Base-by-base conservation (phyloP, 2,113 vertebrate genomes). In the Boulengeromyrus knoepffleri region DNA sequence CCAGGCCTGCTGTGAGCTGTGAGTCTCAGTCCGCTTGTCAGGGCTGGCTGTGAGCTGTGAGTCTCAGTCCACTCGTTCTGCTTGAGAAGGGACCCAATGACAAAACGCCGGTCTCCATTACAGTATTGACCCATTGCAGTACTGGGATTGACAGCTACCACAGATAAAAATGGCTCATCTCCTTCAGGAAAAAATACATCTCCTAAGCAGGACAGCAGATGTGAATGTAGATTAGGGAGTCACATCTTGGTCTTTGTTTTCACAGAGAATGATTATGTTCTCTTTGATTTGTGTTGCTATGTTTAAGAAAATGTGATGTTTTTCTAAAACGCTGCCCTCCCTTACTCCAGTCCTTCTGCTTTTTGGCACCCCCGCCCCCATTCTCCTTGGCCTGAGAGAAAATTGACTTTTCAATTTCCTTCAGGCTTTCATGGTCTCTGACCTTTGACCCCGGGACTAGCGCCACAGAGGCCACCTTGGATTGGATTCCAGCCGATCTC, bases 41-140 rank as follows among this genome's bases (percentile, higher is more conserved):
- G 1, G 46, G 46, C 46, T 5, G 12, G 47, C 47, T 49, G 47
- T 49, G 47, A 49, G 47, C 13, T 52, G 50, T 52, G 50, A 17
- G 50, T 17, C 52, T 21, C 53, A 62, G 56, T n/a, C 24, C 8
- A 62, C 56, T 62, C 77, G 2, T 45, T 45, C 19, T 80, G 74
- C 74, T 80, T 19, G 74, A 42, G n/a, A 39, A 80, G 70, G 8
- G 1, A 17, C 70, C 31, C 31, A 6, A 17, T 77, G 0, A 19
- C 36, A 19, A 39, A 17, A 77, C 15, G 31, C 36, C 31, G 5
- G 31, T 39, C 12, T 94, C 92, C 49, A 90, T 93, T 94, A 94
- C 92, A 93, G 92, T 95, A 94, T 93, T 95, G 94, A 96, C 92
- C 89, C 53, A 15, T 4, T 89, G 88, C 89, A 90, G 77, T 88